phyloP scores from a whole-genome alignment of 2,888 invertebrate genomes.

The Leptinotarsa peninsularis region DNA sequence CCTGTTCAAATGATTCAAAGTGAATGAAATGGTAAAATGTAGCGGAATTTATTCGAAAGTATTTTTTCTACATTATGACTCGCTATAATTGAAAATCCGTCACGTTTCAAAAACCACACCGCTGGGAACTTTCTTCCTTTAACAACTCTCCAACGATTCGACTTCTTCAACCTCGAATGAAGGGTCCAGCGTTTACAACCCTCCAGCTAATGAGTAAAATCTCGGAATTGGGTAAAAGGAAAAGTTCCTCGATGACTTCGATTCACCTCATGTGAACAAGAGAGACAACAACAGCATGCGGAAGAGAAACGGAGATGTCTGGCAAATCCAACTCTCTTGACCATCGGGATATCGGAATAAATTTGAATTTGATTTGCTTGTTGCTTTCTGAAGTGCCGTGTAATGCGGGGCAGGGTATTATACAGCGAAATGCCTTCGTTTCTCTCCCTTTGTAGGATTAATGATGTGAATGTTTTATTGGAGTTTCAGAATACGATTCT shows the following conservation, averaged over 20 bases:
- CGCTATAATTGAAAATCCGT: background rate
- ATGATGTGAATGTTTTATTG: background rate
- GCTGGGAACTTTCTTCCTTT: background rate
- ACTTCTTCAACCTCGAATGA: background rate
- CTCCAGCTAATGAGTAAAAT: conserved; percentile 13
- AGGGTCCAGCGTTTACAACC: conserved; percentile 8
- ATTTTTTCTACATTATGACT: too few species aligned
- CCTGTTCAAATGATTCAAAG: too few species aligned
- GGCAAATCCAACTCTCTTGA: conserved; percentile 8
- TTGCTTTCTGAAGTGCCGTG: background rate
- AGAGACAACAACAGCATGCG: conserved; percentile 1
- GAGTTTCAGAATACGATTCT: background rate
- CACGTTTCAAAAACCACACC: background rate
- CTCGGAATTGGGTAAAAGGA: conserved; percentile 2
- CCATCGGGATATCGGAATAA: conserved; percentile 18
- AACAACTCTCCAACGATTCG: conserved; percentile 4
- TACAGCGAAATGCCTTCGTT: background rate
- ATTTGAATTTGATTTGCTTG: conserved; percentile 21
- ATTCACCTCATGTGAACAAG: background rate
- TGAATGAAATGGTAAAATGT: too few species aligned
- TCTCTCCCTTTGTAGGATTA: background rate
- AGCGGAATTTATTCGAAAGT: too few species aligned
- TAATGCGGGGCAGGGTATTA: background rate
- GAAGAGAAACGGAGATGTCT: conserved; percentile 8
- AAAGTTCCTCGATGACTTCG: background rate